Percentiles rank a stretch among this genome's conserved stretches.
Evolutionary conservation across 2,888 invertebrate species (phyloP).

Genomic region (Cancer borealis): DNA sequence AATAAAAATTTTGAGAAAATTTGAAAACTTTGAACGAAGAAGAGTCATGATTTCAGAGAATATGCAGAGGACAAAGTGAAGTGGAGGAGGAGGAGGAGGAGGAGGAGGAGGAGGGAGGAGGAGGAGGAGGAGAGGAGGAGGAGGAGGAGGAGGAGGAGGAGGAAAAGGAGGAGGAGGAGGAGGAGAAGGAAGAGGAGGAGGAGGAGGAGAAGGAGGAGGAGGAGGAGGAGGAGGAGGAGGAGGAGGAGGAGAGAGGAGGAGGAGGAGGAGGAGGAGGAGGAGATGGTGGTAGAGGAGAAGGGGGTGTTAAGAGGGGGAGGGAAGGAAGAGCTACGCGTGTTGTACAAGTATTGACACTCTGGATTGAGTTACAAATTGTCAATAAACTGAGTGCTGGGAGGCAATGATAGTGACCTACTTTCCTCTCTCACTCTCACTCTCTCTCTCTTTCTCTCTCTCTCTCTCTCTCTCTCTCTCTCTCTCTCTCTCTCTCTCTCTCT

Average conservation of each 20-base stretch:
- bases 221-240: too few relatives aligned
- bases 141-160: too few relatives aligned
- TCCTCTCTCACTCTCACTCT: neutral
- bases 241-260: neutral
- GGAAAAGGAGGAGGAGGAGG: neutral
- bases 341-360: neutral
- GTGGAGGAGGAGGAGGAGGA: neutral
- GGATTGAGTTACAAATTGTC: conserved; percentile 1
- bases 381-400: neutral
- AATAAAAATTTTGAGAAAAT: too few relatives aligned
- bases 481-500: neutral
- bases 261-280: neutral
- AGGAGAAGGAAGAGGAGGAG: neutral
- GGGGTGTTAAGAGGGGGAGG: neutral
- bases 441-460: neutral
- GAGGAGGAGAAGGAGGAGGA: too few relatives aligned
- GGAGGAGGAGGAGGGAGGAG: neutral
- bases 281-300: neutral
- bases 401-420: neutral
- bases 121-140: too few relatives aligned
- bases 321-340: neutral
- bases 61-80: too few relatives aligned
- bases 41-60: too few relatives aligned
- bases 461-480: neutral
- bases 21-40: too few relatives aligned